Base-by-base conservation (phyloP, 2,888 invertebrate species). In the Petrolisthes manimaculis region DNA sequence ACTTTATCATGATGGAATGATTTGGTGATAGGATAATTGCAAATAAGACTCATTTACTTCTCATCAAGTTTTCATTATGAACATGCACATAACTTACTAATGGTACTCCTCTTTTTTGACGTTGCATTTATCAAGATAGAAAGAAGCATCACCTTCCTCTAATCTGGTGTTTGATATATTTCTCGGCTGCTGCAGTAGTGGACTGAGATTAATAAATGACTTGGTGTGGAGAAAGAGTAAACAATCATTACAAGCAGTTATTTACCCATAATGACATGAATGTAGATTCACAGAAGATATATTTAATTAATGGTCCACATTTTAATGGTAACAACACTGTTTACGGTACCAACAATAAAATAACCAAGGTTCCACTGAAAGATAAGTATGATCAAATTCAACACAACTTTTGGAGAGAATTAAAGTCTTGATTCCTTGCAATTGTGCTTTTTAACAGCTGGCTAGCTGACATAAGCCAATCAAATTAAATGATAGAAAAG, bases 1-100 rank as follows among this genome's bases (percentile, higher is more conserved):
- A 37, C 37, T 37, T 37, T 37, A 37, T 37, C 37, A 37, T 37
- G 1, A 37, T 37, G 37, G 37, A 37, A 37, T 37, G 37, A 37
- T 37, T 37, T 37, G 37, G 61, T 81, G 24, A 61, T 5, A 14
- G 82, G 67, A 51, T 24, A 67, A 53, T 12, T 21, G 51, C 37
- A 53, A 83, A 83, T 69, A 81, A 79, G 67, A 80, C n/a, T 54
- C 79, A 74, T 55, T 9, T 3, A 12, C 81, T 69, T 81, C 79
- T 54, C 79, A 18, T 71, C 80, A 86, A 81, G 8, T 69, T 86
- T 86, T 84, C 86, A 86, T 86, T 86, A 81, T 80, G 81, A 86
- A 86, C 86, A 86, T 86, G 86, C 86, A 86, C 69, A 86, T 80
- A 81, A 81, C 67, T 86, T 74, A 86, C 51, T 78, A 61, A 61